These are phyloP conservation scores for Coptotermes formosanus DNA, from an alignment of 1,140 invertebrate species.

Conservation along the genomic window DNA sequence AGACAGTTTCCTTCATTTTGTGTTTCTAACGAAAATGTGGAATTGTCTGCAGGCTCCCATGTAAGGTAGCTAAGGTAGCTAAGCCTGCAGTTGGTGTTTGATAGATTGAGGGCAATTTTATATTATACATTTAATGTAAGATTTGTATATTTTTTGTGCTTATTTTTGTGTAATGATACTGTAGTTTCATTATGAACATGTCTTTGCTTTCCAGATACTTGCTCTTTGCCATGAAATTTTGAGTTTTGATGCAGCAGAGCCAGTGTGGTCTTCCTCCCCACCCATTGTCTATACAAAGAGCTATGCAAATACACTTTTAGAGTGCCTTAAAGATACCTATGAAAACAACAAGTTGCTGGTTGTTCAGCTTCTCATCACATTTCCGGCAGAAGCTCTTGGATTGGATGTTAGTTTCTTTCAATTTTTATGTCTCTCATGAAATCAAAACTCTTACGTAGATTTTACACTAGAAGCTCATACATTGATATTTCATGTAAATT, in stretches of 20 bases:
- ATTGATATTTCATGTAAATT: too few species aligned
- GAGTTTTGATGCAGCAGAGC: constrained; percentile 11
- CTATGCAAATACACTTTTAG: constrained; percentile 37
- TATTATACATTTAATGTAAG: too few species aligned
- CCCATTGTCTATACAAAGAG: constrained; percentile 18
- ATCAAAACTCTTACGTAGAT: too few species aligned
- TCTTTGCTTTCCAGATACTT: constrained; percentile 46
- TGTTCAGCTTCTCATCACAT: constrained; percentile 46
- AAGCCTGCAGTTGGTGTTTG: too few species aligned
- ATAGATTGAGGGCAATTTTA: too few species aligned
- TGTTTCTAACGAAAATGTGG: too few species aligned
- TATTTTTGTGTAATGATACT: not conserved
- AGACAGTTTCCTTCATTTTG: too few species aligned
- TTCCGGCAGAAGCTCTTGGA: constrained; percentile 38
- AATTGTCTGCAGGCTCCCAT: too few species aligned
- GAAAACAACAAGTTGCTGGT: constrained; percentile 51
- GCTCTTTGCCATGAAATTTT: constrained; percentile 41
- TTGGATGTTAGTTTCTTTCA: constrained; percentile 31
- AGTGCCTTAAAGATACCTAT: constrained; percentile 51
- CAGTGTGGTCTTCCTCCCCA: not conserved
- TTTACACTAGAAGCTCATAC: too few species aligned
- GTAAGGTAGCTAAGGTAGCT: too few species aligned
- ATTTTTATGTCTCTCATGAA: too few species aligned
- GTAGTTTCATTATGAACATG: not conserved
- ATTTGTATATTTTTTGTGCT: too few species aligned